These are phyloP conservation scores for Mohoua ochrocephala DNA, from an alignment of 2,113 vertebrate genomes.

Conservation along the genomic window DNA sequence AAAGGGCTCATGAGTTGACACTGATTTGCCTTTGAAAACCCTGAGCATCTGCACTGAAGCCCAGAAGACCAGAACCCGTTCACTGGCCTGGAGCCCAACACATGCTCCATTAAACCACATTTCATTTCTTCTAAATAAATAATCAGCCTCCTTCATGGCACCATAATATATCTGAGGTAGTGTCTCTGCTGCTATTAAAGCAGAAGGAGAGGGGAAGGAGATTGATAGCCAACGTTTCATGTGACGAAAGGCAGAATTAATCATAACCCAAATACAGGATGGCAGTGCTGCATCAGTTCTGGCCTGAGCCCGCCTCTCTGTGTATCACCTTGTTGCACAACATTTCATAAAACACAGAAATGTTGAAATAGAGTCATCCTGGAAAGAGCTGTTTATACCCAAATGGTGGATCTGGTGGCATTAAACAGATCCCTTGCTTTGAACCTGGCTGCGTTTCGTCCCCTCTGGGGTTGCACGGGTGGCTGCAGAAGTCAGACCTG, in stretches of 20 bases:
- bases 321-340: background rate
- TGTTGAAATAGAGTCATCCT: background rate
- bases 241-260: background rate
- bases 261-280: background rate
- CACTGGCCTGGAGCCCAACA: background rate
- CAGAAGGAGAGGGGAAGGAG: background rate
- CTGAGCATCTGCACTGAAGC: background rate
- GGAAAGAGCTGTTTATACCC: background rate
- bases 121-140: slow-evolving; percentile 15
- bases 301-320: background rate
- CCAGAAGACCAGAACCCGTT: background rate
- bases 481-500: background rate
- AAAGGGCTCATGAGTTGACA: background rate
- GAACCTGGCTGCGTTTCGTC: background rate
- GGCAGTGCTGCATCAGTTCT: background rate
- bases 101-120: background rate
- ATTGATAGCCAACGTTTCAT: background rate
- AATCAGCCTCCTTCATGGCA: background rate
- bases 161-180: background rate
- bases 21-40: background rate
- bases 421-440: background rate
- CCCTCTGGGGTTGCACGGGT: background rate
- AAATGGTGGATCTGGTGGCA: background rate
- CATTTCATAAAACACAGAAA: background rate
- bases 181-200: background rate